phyloP scores from a whole-genome alignment of 2,113 vertebrate genomes.

The Alces alces region DNA sequence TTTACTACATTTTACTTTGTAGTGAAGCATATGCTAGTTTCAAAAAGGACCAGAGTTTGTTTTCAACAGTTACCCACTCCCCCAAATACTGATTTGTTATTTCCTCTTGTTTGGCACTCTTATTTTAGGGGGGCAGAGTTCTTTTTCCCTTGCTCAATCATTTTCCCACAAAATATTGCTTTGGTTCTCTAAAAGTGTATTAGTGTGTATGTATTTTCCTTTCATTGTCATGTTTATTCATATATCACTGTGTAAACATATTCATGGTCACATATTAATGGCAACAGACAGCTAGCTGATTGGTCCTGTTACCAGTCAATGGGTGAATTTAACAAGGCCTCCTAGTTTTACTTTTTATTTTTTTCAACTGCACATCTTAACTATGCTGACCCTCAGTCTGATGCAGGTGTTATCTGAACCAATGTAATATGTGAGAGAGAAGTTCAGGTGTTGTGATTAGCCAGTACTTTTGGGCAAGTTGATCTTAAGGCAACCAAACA shows the following conservation, averaged over 20 bases:
- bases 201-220: accelerated
- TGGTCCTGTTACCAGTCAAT: not conserved
- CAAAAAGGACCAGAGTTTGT: not conserved
- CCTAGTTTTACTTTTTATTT: not conserved
- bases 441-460: not conserved
- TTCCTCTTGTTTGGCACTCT: not conserved
- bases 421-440: not conserved
- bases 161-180: not conserved
- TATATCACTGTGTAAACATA: not conserved
- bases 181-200: not conserved
- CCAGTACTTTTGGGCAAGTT: not conserved
- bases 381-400: not conserved
- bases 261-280: not conserved
- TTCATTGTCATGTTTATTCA: not conserved
- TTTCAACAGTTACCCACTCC: not conserved
- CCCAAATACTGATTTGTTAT: not conserved
- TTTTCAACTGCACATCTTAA: not conserved
- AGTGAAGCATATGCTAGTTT: not conserved
- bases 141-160: not conserved
- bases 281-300: not conserved
- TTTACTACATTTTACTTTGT: not conserved
- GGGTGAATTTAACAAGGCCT: not conserved
- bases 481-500: not conserved
- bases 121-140: accelerated
- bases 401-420: not conserved